Base-by-base conservation (phyloP, 2,888 invertebrate genomes). In the Pterobdella sp. region DNA sequence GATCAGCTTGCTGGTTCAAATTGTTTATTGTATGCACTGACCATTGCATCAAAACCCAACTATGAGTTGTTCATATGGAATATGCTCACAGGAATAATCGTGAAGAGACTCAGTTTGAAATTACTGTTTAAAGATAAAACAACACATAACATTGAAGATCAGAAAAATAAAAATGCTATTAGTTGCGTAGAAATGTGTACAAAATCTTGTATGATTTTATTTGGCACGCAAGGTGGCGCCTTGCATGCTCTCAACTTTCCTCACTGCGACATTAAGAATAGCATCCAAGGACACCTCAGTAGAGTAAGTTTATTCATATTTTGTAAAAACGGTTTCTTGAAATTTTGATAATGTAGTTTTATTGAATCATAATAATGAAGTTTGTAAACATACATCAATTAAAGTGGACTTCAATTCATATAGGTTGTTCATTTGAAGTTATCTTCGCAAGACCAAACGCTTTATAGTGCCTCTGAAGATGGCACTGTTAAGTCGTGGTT, bases 391-490 rank as follows among this genome's bases (percentile, higher is more conserved):
- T 42, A 14, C 42, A 42, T 14, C 42, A 42, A 42, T 42, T 42
- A 18, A 42, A 42, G 42, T 42, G 7, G 42, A 42, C 10, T 14
- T 14, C 18, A 42, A 42, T 56, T 22, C n/a, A 26, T 26, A 7
- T 26, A 56, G 60, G 60, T 56, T 22, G n/a, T 7, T 22, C 60
- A 56, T 3, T n/a, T 56, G 60, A 56, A 56, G 60, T 4, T 56
- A 3, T 56, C 60, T 14, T 22, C 10, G 3, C 4, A 22, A 4
- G 60, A 56, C 60, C 18, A 22, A n/a, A 3, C 26, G 4, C 60
- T 56, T 26, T 56, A 56, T 22, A 56, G 60, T 26, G 60, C 60
- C 60, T 56, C 60, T 18, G 60, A 26, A 7, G 60, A 56, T 56
- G 60, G 60, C 4, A 4, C 4, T 3, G 60, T 56, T 26, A 56